These are phyloP conservation scores for Brachionus calyciflorus DNA, from an alignment of 1,140 invertebrate species.

Conservation along the genomic window DNA sequence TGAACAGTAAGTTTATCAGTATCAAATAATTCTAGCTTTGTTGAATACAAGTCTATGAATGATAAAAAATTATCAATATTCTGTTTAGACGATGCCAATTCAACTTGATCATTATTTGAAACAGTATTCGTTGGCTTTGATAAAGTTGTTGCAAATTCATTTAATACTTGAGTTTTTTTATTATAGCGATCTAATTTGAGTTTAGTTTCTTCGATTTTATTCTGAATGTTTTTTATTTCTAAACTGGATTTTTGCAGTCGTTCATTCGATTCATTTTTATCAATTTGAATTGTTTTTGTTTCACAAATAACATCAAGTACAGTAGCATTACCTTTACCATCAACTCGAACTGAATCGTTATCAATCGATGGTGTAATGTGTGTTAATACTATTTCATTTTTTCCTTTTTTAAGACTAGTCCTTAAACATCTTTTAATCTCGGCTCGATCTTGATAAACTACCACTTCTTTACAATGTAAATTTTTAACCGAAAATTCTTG, in stretches of 20 bases:
- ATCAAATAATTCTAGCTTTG: not conserved
- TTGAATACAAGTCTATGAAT: slow-evolving; percentile 21
- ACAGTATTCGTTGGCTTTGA: slow-evolving; percentile 8
- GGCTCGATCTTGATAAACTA: slow-evolving; percentile 27
- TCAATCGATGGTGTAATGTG: not conserved
- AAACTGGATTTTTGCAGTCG: not conserved
- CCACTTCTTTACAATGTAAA: slow-evolving; percentile 12
- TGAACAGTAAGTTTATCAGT: not conserved
- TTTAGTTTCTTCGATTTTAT: not conserved
- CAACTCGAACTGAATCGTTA: slow-evolving; percentile 34
- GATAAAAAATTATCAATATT: slow-evolving; percentile 37
- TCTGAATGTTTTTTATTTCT: slow-evolving; percentile 6
- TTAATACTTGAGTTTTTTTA: not conserved
- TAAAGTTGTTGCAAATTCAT: slow-evolving; percentile 19
- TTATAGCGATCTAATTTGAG: not conserved
- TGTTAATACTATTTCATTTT: slow-evolving; percentile 5
- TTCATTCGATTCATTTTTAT: slow-evolving; percentile 20
- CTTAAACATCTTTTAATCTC: slow-evolving; percentile 1
- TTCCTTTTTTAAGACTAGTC: slow-evolving; percentile 6
- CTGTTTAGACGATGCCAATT: not conserved
- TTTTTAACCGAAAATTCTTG: not conserved
- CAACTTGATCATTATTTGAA: not conserved
- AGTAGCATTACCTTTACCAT: slow-evolving; percentile 1
- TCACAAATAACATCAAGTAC: slow-evolving; percentile 37
- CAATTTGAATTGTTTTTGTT: not conserved